Base-by-base conservation (phyloP, 2,797 vertebrate genomes). In the Sebastes taczanowskii region DNA sequence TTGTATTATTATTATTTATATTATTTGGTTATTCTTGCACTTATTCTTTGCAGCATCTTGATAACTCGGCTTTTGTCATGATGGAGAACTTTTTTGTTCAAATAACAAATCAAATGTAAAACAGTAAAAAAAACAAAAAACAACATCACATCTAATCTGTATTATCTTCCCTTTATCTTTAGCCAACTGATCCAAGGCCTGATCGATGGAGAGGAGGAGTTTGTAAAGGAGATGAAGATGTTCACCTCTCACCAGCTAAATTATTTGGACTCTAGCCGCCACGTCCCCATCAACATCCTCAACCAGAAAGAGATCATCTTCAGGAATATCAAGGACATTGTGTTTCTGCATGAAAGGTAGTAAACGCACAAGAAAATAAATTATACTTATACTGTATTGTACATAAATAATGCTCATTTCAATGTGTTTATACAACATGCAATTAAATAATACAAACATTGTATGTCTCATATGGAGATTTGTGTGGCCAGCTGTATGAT, bases 221-320 rank as follows among this genome's bases (percentile, higher is more conserved):
- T 97, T 80, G 96, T 98, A 27, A 95, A 92, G 23, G 96, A 97
- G 62, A 94, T 99, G 71, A 96, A 95, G 81, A 97, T 96, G 84
- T 96, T 99, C 23, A 94, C 95, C 53, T 95, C 92, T 23, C 95
- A 97, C 61, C 96, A 97, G 80, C 87, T 99, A 2, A 95, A 93
- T 30, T 91, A 95, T 84, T 83, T 97, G 4, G 97, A 99, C 53
- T 90, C 81, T 1, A 96, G 91, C 75, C 83, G 87, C 22, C 90
- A 77, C 0, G 52, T 96, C 27, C 97, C 97, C 0, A 53, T 93
- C 2, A 93, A 94, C 1, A 94, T 99, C 13, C 88, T 97, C 81
- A 97, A 91, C 85, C 97, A 98, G 93, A 99, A 97, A 91, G 93
- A 97, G 1, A 92, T 95, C 38, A 97, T 99, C 82, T 99, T 99